phyloP scores from a whole-genome alignment of 2,888 invertebrate genomes.

The Drosophila bunnanda region DNA sequence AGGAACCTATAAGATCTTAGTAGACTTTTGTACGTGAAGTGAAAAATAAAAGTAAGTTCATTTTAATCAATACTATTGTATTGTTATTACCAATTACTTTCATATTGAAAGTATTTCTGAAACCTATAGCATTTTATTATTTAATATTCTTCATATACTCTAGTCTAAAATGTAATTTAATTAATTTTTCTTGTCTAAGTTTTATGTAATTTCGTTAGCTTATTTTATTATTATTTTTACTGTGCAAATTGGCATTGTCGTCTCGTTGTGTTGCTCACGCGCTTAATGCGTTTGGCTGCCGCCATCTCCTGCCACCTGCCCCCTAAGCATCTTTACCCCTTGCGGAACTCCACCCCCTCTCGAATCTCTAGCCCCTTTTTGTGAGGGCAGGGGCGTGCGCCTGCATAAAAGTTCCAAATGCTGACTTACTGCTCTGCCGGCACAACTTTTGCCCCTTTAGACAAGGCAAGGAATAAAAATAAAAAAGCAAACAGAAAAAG shows the following conservation, averaged over 20 bases:
- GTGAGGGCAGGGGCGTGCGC: slow-evolving; percentile 58
- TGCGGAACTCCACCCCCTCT: neutral
- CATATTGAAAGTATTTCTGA: no score
- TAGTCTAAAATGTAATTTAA: neutral
- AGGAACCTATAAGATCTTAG: no score
- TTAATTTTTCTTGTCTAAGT: neutral
- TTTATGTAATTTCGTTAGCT: neutral
- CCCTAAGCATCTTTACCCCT: slow-evolving; percentile 14
- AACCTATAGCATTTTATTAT: no score
- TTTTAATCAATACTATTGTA: no score
- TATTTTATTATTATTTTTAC: neutral
- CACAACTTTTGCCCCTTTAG: slow-evolving; percentile 58
- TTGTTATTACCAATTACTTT: neutral
- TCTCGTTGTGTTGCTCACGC: slow-evolving; percentile 32
- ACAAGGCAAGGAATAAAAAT: slow-evolving; percentile 24
- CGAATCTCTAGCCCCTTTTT: neutral
- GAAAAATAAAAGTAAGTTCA: neutral
- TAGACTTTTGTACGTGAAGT: neutral
- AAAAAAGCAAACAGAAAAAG: slow-evolving; percentile 23
- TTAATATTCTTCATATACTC: neutral
- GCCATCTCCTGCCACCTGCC: slow-evolving; percentile 9
- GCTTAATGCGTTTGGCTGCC: slow-evolving; percentile 50
- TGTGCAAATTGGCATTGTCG: slow-evolving; percentile 1
- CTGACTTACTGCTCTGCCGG: slow-evolving; percentile 71
- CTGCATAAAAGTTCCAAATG: slow-evolving; percentile 75